phyloP scores from a whole-genome alignment of 2,113 vertebrate species.

The Neodon shergylaensis region DNA sequence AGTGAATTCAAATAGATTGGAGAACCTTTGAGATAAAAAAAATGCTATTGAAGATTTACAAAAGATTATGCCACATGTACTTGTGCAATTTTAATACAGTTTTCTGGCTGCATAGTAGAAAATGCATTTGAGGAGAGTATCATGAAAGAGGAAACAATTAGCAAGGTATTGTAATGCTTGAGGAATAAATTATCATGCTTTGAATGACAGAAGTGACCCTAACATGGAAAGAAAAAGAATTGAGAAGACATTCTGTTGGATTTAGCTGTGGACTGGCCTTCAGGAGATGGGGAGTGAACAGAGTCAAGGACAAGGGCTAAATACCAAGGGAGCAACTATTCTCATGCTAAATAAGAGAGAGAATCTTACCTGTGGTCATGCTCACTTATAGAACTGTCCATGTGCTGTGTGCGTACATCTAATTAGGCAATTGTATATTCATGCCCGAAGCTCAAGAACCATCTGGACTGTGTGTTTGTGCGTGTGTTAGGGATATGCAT shows the following conservation, averaged over 20 bases:
- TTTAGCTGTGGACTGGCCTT: conserved; percentile 11
- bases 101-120: conserved; percentile 15
- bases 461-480: neutral
- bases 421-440: conserved; percentile 36
- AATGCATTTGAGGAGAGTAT: conserved; percentile 1
- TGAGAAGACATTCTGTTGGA: conserved; percentile 5
- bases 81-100: conserved; percentile 14
- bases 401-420: conserved; percentile 3
- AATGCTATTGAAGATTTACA: neutral
- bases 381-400: conserved; percentile 24
- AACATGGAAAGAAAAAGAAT: neutral
- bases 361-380: neutral
- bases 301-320: conserved; percentile 13
- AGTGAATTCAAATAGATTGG: neutral
- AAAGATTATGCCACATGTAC: neutral
- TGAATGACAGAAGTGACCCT: neutral
- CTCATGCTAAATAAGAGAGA: neutral
- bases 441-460: conserved; percentile 4
- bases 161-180: neutral
- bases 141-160: neutral
- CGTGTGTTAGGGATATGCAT: neutral
- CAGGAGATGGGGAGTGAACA: neutral
- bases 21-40: neutral
- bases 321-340: neutral
- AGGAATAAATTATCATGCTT: conserved; percentile 14